phyloP scores from a whole-genome alignment of 2,113 vertebrate species.

The Tenebrosternarchus preto region DNA sequence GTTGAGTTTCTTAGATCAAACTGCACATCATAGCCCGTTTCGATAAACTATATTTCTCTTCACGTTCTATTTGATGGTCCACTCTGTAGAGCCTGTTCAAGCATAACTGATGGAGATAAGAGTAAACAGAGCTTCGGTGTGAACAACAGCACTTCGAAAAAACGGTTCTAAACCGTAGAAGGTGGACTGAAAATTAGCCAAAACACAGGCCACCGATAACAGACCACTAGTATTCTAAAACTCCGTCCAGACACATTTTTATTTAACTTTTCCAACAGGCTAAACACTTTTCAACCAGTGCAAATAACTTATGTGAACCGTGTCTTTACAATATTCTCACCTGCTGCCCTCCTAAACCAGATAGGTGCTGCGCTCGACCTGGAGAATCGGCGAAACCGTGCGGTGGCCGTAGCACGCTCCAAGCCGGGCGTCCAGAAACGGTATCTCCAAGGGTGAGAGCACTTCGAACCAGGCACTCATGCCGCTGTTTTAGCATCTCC shows the following conservation, averaged over 20 bases:
- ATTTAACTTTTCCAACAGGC: neutral
- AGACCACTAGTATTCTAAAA: too few relatives aligned
- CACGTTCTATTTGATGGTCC: too few relatives aligned
- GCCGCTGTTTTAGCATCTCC: conserved; percentile 72
- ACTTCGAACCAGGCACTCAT: conserved; percentile 64
- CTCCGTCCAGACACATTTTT: too few relatives aligned
- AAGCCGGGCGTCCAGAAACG: conserved; percentile 41
- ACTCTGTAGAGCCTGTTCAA: too few relatives aligned
- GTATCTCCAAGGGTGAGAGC: conserved; percentile 67
- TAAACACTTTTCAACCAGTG: neutral
- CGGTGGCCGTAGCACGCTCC: conserved; percentile 51
- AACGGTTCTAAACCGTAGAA: too few relatives aligned
- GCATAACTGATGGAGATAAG: too few relatives aligned
- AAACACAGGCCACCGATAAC: too few relatives aligned
- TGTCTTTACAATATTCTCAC: conserved; percentile 53
- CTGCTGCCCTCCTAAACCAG: conserved; percentile 51
- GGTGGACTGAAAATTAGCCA: too few relatives aligned
- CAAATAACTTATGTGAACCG: neutral
- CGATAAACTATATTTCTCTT: too few relatives aligned
- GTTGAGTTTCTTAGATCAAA: neutral
- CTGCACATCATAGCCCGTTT: neutral
- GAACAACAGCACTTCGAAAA: too few relatives aligned
- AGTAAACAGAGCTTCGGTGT: too few relatives aligned
- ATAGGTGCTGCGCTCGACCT: conserved; percentile 30
- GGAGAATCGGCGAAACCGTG: conserved; percentile 40